Conservation (phyloP, 2,797 vertebrate genomes). For the Darevskia nairensis region DNA sequence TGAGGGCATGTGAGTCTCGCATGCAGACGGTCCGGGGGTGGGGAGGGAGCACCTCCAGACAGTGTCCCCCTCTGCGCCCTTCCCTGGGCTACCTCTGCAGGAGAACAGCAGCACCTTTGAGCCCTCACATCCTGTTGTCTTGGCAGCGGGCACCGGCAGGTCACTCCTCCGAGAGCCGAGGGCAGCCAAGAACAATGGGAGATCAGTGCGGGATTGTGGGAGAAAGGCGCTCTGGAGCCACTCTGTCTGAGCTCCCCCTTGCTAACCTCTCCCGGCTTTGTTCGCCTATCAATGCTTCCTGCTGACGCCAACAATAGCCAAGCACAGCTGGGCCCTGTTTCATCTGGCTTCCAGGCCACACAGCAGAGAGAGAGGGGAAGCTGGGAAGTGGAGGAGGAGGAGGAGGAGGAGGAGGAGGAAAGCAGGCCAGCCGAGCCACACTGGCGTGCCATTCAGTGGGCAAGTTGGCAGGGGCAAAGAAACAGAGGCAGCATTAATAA, state of each 20-base stretch:
- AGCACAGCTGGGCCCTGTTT: slow-evolving; percentile 34
- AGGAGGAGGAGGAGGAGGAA: no score
- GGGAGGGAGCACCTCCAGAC: not conserved
- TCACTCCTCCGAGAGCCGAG: not conserved
- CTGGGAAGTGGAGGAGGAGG: no score
- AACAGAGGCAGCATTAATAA: not conserved
- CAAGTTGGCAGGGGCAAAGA: not conserved
- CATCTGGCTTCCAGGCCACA: slow-evolving; percentile 41
- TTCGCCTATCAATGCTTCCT: slow-evolving; percentile 52
- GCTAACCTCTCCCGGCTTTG: slow-evolving; percentile 40
- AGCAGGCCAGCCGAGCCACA: not conserved
- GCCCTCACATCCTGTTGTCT: slow-evolving; percentile 29
- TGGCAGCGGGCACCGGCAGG: slow-evolving; percentile 24
- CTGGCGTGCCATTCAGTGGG: not conserved
- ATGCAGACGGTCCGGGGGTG: no score
- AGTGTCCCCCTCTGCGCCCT: not conserved
- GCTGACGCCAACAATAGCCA: slow-evolving; percentile 44
- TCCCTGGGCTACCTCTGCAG: not conserved
- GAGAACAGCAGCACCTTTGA: slow-evolving; percentile 16
- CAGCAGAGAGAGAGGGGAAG: not conserved
- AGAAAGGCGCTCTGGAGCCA: slow-evolving; percentile 39
- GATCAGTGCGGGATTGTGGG: slow-evolving; percentile 48
- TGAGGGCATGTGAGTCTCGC: not conserved
- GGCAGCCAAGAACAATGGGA: slow-evolving; percentile 50
- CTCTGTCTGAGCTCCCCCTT: slow-evolving; percentile 43